phyloP scores from a whole-genome alignment of 1,140 invertebrate species.

The Ceratoteleas bidentatus region DNA sequence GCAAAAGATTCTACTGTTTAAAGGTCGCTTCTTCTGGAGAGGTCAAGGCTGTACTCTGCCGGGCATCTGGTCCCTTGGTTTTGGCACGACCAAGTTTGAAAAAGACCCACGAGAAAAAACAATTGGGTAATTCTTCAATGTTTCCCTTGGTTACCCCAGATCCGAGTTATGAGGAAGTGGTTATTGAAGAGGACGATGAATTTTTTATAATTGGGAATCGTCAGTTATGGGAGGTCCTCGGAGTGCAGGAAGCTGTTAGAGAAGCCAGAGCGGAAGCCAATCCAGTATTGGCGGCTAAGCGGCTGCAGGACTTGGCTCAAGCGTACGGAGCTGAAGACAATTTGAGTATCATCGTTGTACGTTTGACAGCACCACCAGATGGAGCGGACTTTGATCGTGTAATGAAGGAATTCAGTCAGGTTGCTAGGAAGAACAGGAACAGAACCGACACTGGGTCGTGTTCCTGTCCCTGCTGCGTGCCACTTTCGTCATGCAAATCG shows the following conservation, averaged over 20 bases:
- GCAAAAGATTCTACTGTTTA: slow-evolving; percentile 81
- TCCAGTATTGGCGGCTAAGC: slow-evolving; percentile 89
- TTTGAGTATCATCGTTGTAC: slow-evolving; percentile 88
- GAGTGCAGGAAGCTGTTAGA: slow-evolving; percentile 87
- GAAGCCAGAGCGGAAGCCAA: slow-evolving; percentile 89
- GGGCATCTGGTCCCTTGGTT: slow-evolving; percentile 83
- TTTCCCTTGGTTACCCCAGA: slow-evolving; percentile 87
- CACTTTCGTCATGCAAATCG: slow-evolving; percentile 70
- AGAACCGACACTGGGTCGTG: slow-evolving; percentile 77
- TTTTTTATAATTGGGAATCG: slow-evolving; percentile 90
- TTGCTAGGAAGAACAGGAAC: slow-evolving; percentile 83
- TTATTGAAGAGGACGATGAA: slow-evolving; percentile 89
- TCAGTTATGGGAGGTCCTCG: slow-evolving; percentile 89
- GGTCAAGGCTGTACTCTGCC: slow-evolving; percentile 86
- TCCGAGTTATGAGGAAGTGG: slow-evolving; percentile 86
- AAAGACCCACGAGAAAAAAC: slow-evolving; percentile 75
- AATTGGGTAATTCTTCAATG: slow-evolving; percentile 84
- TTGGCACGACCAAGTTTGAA: slow-evolving; percentile 82
- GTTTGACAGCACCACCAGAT: slow-evolving; percentile 84
- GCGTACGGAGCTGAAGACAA: slow-evolving; percentile 91
- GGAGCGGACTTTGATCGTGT: slow-evolving; percentile 86
- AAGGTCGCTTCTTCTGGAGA: slow-evolving; percentile 88
- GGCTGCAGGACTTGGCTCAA: slow-evolving; percentile 90
- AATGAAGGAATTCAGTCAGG: slow-evolving; percentile 89
- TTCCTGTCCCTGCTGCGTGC: slow-evolving; percentile 78